Conservation (phyloP, 1,140 invertebrate species). For the Neelides sp. region DNA sequence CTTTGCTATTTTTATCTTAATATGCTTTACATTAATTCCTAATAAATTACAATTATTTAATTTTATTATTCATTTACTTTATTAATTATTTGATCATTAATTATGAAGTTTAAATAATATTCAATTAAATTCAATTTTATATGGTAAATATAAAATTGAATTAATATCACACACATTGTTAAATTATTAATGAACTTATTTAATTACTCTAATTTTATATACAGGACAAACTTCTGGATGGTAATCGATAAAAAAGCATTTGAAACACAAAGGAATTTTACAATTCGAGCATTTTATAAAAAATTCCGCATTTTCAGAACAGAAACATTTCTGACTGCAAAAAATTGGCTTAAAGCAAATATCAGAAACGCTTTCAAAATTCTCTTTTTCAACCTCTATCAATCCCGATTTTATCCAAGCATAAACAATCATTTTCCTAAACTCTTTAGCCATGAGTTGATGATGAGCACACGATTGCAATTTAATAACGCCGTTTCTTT, state of each 20-base stretch:
- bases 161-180: too few species aligned
- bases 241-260: not conserved
- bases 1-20: too few species aligned
- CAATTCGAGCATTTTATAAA: not conserved
- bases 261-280: not conserved
- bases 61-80: too few species aligned
- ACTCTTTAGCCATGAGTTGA: not conserved
- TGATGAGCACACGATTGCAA: conserved; percentile 2
- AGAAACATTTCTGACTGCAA: not conserved
- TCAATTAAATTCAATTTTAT: too few species aligned
- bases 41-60: too few species aligned
- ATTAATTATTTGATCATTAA: too few species aligned
- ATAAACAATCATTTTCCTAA: conserved; percentile 4
- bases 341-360: not conserved
- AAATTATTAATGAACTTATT: too few species aligned
- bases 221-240: too few species aligned
- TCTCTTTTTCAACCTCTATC: not conserved
- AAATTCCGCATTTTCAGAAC: not conserved
- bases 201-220: too few species aligned
- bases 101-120: too few species aligned
- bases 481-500: not conserved
- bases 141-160: too few species aligned
- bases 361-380: not conserved
- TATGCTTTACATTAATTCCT: too few species aligned
- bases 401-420: not conserved